Evolutionary conservation across 2,888 invertebrate species (phyloP).

Genomic region (Eustalomyia histrio): DNA sequence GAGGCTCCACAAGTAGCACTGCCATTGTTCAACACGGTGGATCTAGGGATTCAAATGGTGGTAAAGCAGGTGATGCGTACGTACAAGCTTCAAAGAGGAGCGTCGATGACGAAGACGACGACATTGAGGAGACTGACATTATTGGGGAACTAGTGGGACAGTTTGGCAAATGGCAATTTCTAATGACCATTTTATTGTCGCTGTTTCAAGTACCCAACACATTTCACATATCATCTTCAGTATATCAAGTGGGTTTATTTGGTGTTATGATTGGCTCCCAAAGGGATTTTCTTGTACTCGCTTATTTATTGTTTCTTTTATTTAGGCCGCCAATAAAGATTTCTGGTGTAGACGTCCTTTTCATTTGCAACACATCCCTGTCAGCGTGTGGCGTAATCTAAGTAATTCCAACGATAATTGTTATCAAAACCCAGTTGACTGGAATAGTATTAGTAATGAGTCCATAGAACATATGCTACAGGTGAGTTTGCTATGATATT

Average conservation of each 20-base stretch:
- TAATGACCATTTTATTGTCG: slow-evolving; percentile 87
- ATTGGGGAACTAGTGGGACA: slow-evolving; percentile 86
- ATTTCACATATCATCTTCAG: slow-evolving; percentile 88
- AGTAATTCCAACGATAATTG: slow-evolving; percentile 84
- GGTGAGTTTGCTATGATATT: slow-evolving; percentile 66
- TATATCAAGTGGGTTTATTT: slow-evolving; percentile 83
- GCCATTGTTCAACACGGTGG: slow-evolving; percentile 56
- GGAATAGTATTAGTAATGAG: slow-evolving; percentile 70
- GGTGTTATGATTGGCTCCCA: not conserved
- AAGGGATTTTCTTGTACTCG: not conserved
- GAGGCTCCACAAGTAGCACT: slow-evolving; percentile 50
- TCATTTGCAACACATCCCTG: slow-evolving; percentile 81
- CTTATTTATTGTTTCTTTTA: slow-evolving; percentile 10
- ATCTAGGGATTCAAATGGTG: slow-evolving; percentile 57
- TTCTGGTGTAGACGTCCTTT: slow-evolving; percentile 86
- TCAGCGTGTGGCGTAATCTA: slow-evolving; percentile 84
- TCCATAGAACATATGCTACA: slow-evolving; percentile 69
- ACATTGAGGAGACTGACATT: slow-evolving; percentile 83
- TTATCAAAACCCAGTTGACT: slow-evolving; percentile 80
- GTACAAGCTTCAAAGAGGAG: slow-evolving; percentile 50
- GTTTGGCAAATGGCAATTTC: slow-evolving; percentile 88
- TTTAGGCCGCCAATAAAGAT: slow-evolving; percentile 83
- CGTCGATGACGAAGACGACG: slow-evolving; percentile 76
- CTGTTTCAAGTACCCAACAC: slow-evolving; percentile 90
- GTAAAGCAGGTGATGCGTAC: slow-evolving; percentile 55